Conservation (phyloP, 2,888 invertebrate genomes). For the Lochmaea crataegi region DNA sequence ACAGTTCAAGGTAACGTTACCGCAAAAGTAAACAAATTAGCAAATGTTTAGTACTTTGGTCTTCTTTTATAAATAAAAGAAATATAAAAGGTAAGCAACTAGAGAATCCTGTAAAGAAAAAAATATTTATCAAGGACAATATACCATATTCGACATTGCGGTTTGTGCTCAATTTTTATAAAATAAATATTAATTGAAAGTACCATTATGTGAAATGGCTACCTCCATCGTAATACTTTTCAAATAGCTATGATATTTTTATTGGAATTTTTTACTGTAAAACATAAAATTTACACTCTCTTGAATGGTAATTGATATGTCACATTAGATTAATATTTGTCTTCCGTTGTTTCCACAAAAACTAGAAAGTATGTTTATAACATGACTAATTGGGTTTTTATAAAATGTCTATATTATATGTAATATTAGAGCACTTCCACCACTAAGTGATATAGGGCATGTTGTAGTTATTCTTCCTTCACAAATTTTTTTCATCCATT, state of each 20-base stretch:
- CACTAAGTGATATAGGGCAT: too few species aligned
- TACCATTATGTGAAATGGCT: neutral
- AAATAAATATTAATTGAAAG: neutral
- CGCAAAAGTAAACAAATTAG: conserved; percentile 10
- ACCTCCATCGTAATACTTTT: neutral
- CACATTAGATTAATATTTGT: too few species aligned
- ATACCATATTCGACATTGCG: neutral
- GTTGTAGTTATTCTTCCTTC: too few species aligned
- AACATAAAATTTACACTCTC: too few species aligned
- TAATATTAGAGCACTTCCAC: too few species aligned
- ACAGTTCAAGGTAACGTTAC: conserved; percentile 1
- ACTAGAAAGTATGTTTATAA: too few species aligned
- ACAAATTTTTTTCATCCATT: too few species aligned
- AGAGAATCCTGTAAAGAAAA: neutral
- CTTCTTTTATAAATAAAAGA: conserved; percentile 1
- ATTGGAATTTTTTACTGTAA: neutral
- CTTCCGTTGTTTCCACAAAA: too few species aligned
- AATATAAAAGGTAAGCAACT: neutral
- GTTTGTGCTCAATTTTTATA: neutral
- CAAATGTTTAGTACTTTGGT: conserved; percentile 6
- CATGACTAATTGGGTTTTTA: too few species aligned
- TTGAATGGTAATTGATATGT: too few species aligned
- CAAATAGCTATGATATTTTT: neutral
- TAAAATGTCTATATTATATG: too few species aligned
- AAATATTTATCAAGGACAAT: neutral